phyloP scores from a whole-genome alignment of 2,888 invertebrate genomes.

The Tanytarsus gracilentus region DNA sequence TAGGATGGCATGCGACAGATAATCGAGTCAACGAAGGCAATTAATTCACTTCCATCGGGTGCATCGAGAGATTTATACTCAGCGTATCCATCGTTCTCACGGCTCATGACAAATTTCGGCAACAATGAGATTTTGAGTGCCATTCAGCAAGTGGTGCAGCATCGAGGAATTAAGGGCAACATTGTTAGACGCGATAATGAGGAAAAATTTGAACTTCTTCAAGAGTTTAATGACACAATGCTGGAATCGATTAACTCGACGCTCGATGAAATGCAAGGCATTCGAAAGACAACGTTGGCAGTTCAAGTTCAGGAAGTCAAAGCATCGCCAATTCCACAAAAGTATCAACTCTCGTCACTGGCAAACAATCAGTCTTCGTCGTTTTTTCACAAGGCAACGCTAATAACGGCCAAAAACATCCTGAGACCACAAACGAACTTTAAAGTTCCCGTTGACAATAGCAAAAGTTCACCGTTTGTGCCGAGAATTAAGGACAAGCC shows the following conservation, averaged over 20 bases:
- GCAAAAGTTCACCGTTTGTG: slow-evolving; percentile 60
- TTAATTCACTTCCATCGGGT: slow-evolving; percentile 64
- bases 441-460: slow-evolving; percentile 77
- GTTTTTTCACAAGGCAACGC: slow-evolving; percentile 37
- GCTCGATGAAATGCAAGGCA: slow-evolving; percentile 59
- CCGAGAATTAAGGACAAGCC: slow-evolving; percentile 81
- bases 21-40: slow-evolving; percentile 57
- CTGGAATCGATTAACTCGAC: slow-evolving; percentile 69
- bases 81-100: slow-evolving; percentile 65
- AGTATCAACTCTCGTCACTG: slow-evolving; percentile 2
- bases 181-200: slow-evolving; percentile 49
- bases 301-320: slow-evolving; percentile 43
- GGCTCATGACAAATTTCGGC: slow-evolving; percentile 54
- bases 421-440: slow-evolving; percentile 77
- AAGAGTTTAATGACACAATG: slow-evolving; percentile 74
- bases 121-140: slow-evolving; percentile 51
- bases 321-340: slow-evolving; percentile 29
- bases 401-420: slow-evolving; percentile 63
- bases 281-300: slow-evolving; percentile 47
- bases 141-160: slow-evolving; percentile 49
- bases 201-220: slow-evolving; percentile 64
- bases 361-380: background rate
- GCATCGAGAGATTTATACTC: slow-evolving; percentile 63
- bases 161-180: slow-evolving; percentile 49
- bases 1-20: slow-evolving; percentile 59